phyloP scores from a whole-genome alignment of 1,140 invertebrate genomes.

The Diabrotica undecimpunctata region DNA sequence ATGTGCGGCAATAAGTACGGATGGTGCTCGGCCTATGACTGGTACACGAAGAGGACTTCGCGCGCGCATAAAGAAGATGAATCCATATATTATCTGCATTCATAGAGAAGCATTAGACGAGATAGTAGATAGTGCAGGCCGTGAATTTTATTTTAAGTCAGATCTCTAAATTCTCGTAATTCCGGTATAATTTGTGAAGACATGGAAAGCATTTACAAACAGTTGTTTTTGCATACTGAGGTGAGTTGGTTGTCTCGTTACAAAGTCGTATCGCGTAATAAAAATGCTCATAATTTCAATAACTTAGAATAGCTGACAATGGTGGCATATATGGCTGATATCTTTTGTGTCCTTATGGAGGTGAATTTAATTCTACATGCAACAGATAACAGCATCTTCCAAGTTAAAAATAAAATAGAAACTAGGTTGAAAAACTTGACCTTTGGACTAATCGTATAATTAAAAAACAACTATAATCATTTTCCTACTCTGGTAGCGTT shows the following conservation, averaged over 20 bases:
- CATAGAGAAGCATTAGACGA: no score
- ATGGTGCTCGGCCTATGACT: constrained; percentile 11
- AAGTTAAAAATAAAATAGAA: not conserved
- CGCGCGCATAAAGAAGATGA: constrained; percentile 13
- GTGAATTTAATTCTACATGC: not conserved
- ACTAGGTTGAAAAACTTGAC: not conserved
- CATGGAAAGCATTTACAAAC: no score
- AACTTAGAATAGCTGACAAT: not conserved
- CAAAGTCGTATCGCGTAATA: not conserved
- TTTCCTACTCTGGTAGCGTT: not conserved
- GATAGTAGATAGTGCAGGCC: no score
- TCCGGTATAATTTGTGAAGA: no score
- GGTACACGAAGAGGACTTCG: constrained; percentile 11
- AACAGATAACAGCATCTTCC: not conserved
- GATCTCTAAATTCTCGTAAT: no score
- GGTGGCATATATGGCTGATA: no score
- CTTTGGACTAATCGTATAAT: not conserved
- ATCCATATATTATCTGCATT: constrained; percentile 15
- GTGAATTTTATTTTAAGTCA: no score
- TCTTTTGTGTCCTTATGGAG: not conserved
- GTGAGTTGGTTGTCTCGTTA: no score
- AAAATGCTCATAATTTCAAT: not conserved
- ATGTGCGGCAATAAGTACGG: constrained; percentile 24
- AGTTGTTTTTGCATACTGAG: no score
- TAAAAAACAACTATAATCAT: not conserved